Percentiles rank a stretch among this genome's conserved stretches.
Conservation (phyloP, 2,113 vertebrate genomes). For the Hemibagrus wyckioides region DNA sequence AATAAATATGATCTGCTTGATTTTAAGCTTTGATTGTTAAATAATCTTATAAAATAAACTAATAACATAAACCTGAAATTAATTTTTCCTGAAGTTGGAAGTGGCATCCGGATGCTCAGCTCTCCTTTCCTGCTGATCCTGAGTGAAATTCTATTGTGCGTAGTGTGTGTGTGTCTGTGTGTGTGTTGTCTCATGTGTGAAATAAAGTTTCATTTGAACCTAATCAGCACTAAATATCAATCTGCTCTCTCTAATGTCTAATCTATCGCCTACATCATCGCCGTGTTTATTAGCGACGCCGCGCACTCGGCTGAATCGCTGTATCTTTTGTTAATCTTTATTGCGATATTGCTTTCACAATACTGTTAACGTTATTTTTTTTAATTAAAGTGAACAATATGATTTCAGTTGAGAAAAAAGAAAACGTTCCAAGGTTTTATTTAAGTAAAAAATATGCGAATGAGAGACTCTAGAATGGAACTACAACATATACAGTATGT, state of each 20-base stretch:
- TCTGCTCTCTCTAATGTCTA: conserved; percentile 24
- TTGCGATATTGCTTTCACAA: neutral
- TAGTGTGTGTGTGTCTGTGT: conserved; percentile 44
- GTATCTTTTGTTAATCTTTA: neutral
- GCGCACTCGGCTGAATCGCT: neutral
- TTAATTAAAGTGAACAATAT: neutral
- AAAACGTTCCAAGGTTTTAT: too few species aligned
- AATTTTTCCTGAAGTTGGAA: neutral
- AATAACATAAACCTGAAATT: neutral
- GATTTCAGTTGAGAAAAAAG: neutral
- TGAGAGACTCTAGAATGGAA: neutral
- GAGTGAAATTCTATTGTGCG: conserved; percentile 20
- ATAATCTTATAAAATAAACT: too few species aligned
- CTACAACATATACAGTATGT: neutral
- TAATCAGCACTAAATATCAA: conserved; percentile 46
- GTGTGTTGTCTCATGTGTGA: conserved; percentile 48
- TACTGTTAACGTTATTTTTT: neutral
- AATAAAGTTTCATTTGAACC: conserved; percentile 51
- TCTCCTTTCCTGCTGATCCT: conserved; percentile 32
- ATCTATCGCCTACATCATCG: neutral
- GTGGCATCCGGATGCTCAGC: conserved; percentile 11
- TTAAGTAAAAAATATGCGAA: neutral
- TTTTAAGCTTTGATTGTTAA: too few species aligned
- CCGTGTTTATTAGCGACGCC: neutral
- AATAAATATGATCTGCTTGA: neutral